Conservation (phyloP, 1,140 invertebrate species). For the Platorchestia sp. region DNA sequence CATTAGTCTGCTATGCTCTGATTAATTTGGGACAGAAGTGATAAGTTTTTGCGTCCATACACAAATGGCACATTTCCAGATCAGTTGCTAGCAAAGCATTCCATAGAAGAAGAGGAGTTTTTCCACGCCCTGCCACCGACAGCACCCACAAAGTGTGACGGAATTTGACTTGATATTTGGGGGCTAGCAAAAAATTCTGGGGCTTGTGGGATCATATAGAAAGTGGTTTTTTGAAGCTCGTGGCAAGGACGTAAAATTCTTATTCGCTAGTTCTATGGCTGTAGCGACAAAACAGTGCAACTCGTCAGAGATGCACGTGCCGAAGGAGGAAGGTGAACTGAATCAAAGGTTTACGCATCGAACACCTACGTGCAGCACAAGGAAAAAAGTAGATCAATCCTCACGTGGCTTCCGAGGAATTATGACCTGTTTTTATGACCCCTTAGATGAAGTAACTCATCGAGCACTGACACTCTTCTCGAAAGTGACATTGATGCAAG, state of each 20-base stretch:
- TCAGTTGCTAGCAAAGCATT: not conserved
- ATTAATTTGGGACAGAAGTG: not conserved
- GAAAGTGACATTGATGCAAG: too few relatives aligned
- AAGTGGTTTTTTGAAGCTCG: not conserved
- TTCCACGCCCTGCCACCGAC: not conserved
- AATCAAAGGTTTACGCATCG: not conserved
- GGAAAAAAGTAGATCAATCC: not conserved
- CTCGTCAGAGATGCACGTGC: not conserved
- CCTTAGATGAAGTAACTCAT: too few relatives aligned
- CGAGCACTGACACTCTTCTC: too few relatives aligned
- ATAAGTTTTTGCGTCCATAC: not conserved
- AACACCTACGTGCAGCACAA: too few relatives aligned
- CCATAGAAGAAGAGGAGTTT: not conserved
- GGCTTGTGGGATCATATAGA: not conserved
- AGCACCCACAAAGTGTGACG: not conserved
- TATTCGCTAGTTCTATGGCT: not conserved
- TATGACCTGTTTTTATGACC: not conserved
- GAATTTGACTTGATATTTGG: slow-evolving; percentile 10
- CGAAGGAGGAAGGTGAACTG: not conserved
- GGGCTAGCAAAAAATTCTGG: not conserved
- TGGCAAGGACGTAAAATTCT: not conserved
- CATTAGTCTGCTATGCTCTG: not conserved
- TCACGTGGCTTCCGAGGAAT: not conserved
- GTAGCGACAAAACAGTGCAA: not conserved
- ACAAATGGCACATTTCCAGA: not conserved